Percentiles rank a stretch among this genome's conserved stretches.
Evolutionary conservation across 1,140 invertebrate species (phyloP).

Genomic region (Hypothenemus hampei): DNA sequence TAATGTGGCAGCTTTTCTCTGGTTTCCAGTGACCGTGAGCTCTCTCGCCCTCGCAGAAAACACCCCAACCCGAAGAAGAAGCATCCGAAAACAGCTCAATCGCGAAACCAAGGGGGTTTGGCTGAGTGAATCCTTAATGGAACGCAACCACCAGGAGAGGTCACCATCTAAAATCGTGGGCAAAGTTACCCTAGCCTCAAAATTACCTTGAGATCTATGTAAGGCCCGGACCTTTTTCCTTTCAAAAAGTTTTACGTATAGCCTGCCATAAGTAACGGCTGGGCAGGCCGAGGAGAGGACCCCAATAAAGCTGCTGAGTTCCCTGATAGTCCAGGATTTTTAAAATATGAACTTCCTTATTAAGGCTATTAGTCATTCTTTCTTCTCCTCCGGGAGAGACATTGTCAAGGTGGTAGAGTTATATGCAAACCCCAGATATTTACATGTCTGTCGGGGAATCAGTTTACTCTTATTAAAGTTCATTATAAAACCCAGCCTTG

Average conservation of each 20-base stretch:
- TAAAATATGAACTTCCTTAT: no score
- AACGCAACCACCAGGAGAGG: constrained; percentile 13
- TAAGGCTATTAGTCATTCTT: no score
- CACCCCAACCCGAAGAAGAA: constrained; percentile 13
- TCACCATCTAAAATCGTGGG: not conserved
- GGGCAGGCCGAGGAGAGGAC: not conserved
- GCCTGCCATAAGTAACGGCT: constrained; percentile 22
- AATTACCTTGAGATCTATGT: not conserved
- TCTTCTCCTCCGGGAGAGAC: no score
- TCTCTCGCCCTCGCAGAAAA: not conserved
- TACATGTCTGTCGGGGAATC: not conserved
- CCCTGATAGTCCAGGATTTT: no score
- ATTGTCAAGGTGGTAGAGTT: not conserved
- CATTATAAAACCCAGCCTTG: constrained; percentile 18
- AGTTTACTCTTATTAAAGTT: constrained; percentile 12
- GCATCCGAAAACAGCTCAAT: constrained; percentile 11
- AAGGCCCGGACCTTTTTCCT: constrained; percentile 20
- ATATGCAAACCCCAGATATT: constrained; percentile 14
- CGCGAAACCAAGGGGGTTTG: not conserved
- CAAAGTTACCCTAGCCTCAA: not conserved
- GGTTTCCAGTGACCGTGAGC: constrained; percentile 11
- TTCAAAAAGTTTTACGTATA: constrained; percentile 29
- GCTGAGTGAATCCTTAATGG: not conserved
- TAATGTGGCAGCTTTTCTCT: constrained; percentile 18
- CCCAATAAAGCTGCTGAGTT: no score